Conservation (phyloP, 2,888 invertebrate genomes). For the Noctua janthina region DNA sequence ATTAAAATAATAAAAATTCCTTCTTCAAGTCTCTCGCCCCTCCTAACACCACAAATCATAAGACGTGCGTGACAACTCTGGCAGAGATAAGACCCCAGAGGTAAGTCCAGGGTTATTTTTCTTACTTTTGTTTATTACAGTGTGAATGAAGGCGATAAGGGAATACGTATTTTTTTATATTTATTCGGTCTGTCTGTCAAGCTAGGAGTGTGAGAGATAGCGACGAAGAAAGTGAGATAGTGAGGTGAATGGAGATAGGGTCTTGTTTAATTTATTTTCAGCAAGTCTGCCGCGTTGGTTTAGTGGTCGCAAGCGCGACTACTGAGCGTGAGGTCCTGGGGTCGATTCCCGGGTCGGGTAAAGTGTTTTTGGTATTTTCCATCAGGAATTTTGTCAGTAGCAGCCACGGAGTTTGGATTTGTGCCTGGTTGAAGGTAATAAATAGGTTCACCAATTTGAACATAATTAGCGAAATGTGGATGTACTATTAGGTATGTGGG, state of each 20-base stretch:
- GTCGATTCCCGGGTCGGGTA: too few relatives aligned
- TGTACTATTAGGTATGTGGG: too few relatives aligned
- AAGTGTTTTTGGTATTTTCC: not conserved
- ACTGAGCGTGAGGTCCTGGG: not conserved
- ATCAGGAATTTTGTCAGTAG: not conserved
- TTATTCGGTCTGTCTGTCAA: constrained; percentile 30
- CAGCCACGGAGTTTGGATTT: not conserved
- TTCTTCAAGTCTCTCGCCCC: constrained; percentile 34
- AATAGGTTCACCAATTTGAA: too few relatives aligned
- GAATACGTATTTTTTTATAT: constrained; percentile 36
- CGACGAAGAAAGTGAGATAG: not conserved
- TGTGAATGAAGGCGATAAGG: constrained; percentile 50
- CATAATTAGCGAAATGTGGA: too few relatives aligned
- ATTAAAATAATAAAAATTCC: constrained; percentile 46
- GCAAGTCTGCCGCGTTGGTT: not conserved
- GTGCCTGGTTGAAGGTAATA: not conserved
- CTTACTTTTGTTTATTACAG: constrained; percentile 66
- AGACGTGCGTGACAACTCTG: constrained; percentile 76
- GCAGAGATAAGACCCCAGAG: constrained; percentile 78
- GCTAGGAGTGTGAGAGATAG: constrained; percentile 15
- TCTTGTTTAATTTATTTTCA: not conserved
- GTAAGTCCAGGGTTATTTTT: constrained; percentile 79
- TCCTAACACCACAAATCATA: constrained; percentile 78
- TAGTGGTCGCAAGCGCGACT: not conserved
- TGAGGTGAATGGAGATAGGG: not conserved